These are phyloP conservation scores for Linhomoeus sp. DNA, from an alignment of 2,888 invertebrate species.

Conservation along the genomic window DNA sequence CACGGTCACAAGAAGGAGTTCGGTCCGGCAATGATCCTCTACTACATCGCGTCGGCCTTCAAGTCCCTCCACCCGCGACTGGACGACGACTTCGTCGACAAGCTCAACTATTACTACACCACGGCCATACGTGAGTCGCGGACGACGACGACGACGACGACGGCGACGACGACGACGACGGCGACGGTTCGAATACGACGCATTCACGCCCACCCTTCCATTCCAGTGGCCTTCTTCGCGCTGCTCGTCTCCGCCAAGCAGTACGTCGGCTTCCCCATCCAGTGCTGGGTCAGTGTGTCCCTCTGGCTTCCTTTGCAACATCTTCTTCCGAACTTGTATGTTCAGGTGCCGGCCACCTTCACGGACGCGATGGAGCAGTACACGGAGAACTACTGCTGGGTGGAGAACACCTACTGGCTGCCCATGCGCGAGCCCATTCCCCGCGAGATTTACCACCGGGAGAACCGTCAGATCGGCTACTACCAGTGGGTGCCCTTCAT, in stretches of 20 bases:
- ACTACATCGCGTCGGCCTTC: conserved; percentile 26
- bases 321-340: too few species aligned
- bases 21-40: conserved; percentile 28
- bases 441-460: conserved; percentile 25
- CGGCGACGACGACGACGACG: too few species aligned
- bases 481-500: conserved; percentile 27
- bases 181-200: too few species aligned
- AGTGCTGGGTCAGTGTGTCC: conserved; percentile 25
- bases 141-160: too few species aligned
- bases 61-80: conserved; percentile 25
- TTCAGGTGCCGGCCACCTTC: conserved; percentile 26
- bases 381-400: conserved; percentile 24
- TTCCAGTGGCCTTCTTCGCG: conserved; percentile 25
- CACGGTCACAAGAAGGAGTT: conserved; percentile 28
- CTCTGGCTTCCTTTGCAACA: too few species aligned
- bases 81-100: conserved; percentile 28
- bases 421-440: conserved; percentile 26
- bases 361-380: conserved; percentile 29
- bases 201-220: too few species aligned
- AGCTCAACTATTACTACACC: conserved; percentile 27
- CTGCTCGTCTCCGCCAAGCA: conserved; percentile 27
- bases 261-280: conserved; percentile 22
- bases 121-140: conserved; percentile 22
- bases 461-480: conserved; percentile 27
- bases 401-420: conserved; percentile 27